These are phyloP conservation scores for Paraescarpia echinospica DNA, from an alignment of 1,140 invertebrate genomes.

Conservation along the genomic window DNA sequence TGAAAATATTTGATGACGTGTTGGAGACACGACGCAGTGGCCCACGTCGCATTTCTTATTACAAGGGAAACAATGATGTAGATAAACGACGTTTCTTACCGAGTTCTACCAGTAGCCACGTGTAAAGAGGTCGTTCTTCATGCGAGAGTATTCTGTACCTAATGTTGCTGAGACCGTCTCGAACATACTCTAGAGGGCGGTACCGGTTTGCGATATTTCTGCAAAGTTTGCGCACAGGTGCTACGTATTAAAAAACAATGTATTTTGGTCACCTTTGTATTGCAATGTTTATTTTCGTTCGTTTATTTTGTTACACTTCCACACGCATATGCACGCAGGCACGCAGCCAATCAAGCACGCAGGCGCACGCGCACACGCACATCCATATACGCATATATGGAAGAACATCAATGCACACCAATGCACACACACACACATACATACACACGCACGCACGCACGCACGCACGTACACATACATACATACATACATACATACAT, in stretches of 20 bases:
- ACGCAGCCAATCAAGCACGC: background rate
- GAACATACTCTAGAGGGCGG: background rate
- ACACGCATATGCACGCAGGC: background rate
- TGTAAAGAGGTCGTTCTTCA: background rate
- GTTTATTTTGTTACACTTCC: background rate
- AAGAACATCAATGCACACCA: background rate
- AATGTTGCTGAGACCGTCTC: background rate
- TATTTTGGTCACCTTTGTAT: background rate
- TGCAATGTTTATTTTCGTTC: background rate
- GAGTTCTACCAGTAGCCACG: background rate
- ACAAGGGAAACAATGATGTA: background rate
- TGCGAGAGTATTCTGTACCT: background rate
- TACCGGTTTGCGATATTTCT: background rate
- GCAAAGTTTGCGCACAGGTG: background rate
- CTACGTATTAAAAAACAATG: background rate
- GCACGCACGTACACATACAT: background rate
- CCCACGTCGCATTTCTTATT: no score
- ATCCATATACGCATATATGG: background rate
- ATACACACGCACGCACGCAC: background rate
- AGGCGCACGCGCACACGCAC: background rate
- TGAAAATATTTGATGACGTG: no score
- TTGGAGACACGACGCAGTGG: no score
- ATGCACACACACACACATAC: background rate
- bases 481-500: background rate
- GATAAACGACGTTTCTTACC: background rate